These are phyloP conservation scores for Toxotes chatareus DNA, from an alignment of 2,113 vertebrate species.

Conservation along the genomic window DNA sequence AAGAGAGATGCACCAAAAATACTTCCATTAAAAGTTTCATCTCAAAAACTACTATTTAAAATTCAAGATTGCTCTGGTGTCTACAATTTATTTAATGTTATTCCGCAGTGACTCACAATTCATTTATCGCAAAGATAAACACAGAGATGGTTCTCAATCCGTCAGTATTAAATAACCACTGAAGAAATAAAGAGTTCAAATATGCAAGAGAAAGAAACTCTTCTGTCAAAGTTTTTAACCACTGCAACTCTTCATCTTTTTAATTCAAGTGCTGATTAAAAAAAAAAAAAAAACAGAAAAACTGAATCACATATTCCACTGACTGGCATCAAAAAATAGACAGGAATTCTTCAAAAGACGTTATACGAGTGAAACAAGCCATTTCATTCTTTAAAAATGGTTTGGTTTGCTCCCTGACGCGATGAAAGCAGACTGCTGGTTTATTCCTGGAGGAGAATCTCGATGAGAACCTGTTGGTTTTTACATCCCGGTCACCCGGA, in stretches of 20 bases:
- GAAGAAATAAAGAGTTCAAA: not conserved
- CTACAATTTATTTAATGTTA: not conserved
- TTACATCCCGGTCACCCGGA: slow-evolving; percentile 16
- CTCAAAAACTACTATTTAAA: slow-evolving; percentile 6
- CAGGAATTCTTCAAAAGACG: too few species aligned
- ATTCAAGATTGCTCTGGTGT: not conserved
- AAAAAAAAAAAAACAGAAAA: too few species aligned
- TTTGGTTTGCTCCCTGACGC: too few species aligned
- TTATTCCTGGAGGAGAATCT: slow-evolving; percentile 15
- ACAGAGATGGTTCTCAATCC: not conserved
- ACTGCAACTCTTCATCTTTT: not conserved
- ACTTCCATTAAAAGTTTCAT: slow-evolving; percentile 20
- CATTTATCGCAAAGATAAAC: not conserved
- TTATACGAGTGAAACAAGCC: too few species aligned
- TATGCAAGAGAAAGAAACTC: not conserved
- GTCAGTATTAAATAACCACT: not conserved
- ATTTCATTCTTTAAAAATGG: too few species aligned
- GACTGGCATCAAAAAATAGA: too few species aligned
- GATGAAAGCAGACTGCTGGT: slow-evolving; percentile 17
- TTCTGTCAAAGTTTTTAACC: not conserved
- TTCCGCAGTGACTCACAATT: not conserved
- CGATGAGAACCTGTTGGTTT: not conserved
- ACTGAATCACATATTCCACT: too few species aligned
- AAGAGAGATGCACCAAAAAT: not conserved
- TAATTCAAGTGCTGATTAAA: not conserved